Evolutionary conservation across 2,797 vertebrate species (phyloP), one percentile per base, ranked within the genome.

Genomic region (Pipistrellus pygmaeus): DNA sequence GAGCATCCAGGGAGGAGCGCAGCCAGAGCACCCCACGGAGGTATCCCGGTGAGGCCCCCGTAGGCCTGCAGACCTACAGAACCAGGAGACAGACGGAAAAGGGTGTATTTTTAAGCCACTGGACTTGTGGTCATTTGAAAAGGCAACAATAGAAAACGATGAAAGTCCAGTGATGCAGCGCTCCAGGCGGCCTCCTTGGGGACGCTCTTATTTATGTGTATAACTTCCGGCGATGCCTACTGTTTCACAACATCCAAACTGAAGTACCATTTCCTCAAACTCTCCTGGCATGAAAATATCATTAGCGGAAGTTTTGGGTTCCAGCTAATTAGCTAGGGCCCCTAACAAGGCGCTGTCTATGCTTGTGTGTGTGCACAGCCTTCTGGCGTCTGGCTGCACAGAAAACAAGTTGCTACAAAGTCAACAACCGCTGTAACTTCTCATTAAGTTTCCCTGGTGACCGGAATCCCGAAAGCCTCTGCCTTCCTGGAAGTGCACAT

Each of bases 211-310:
- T 83, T 86, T 30, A 38, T 44, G 14, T 25, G 23, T 12, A 2
- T 25, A 82, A 85, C 85, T 82, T 91, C 75, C 35, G 51, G 48
- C 23, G 75, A 77, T 48, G 68, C 48, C 73, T 75, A 30, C 48
- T 25, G 15, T 71, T 86, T 78, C 38, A 62, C 84, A 86, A 86
- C 35, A 68, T 83, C 68, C 91, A 92, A 68, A 38, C 30, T 21
- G 6, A 60, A 90, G 30, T 14, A 25, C 66, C 80, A 77, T 87
- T 85, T 92, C 66, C 66, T 69, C 93, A 86, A 88, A 93, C 55
- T 89, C 93, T 93, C 82, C 60, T 96, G 97, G 96, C 97, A 93
- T 94, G 53, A 93, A 96, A 96, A 73, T 92, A 75, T 91, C 96
- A 96, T 96, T 96, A 97, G 95, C 14, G 38, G 18, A 69, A 94